Base-by-base conservation (phyloP, 2,113 vertebrate species). In the Malurus elegans region DNA sequence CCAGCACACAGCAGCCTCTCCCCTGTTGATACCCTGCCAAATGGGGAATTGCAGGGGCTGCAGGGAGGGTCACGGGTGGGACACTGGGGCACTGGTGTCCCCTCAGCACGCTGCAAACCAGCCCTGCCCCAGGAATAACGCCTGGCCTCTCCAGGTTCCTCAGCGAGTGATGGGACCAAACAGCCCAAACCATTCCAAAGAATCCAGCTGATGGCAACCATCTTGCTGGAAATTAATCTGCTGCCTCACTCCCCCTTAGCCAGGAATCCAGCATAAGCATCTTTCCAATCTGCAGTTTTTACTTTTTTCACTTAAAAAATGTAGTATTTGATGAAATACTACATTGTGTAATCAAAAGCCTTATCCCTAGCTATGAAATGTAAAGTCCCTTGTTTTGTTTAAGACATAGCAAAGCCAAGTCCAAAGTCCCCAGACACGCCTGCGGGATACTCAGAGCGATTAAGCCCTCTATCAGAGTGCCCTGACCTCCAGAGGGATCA, bases 91-190 rank as follows among this genome's bases (percentile, higher is more conserved):
- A 31, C 25, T 2, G 5, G 14, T 8, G 12, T 42, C n/a, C 50
- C 50, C 31, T 14, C 32, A 6, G 25, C 5, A 6, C n/a, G 29
- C 58, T 58, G 51, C 12, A 51, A 23, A 28, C 6, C 36, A 58
- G 47, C n/a, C 28, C 47, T 71, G 28, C 24, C n/a, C 44, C 4
- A 0, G 56, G 56, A 65, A 51, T 19, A 56, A 21, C 4, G 61
- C 14, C 2, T 13, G 7, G 47, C 10, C 44, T 51, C 44, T 47
- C 14, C 2, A 1, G 17, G 38, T 15, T 88, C 54, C 36, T 45
- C 10, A n/a, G 24, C 0, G 0, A 80, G 47, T 5, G 31, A 81
- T 0, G 1, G 64, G 50, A 76, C 18, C 5, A 2, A 56, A 29
- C 21, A 23, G 18, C 26, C 65, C 53, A 74, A 64, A 32, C 2